Percentiles rank a stretch among this genome's conserved stretches.
Conservation (phyloP, 2,888 invertebrate genomes). For the Tetranychus truncatus region DNA sequence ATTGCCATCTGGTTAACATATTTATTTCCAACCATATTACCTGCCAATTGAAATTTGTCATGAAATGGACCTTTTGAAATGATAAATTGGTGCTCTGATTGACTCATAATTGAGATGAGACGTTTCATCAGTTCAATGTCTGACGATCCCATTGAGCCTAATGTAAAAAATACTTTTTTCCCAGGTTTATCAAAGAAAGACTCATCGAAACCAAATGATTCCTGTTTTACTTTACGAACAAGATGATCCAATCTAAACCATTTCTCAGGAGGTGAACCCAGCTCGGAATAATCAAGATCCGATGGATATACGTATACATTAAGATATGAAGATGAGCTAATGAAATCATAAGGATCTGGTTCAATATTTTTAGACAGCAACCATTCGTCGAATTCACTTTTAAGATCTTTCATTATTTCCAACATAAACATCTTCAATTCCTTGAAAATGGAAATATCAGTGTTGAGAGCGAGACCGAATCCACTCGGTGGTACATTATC, state of each 20-base stretch:
- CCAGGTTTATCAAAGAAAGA: neutral
- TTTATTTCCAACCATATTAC: neutral
- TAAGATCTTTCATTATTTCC: neutral
- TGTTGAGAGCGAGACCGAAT: neutral
- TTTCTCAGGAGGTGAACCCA: neutral
- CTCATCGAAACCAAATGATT: neutral
- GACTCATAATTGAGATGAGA: neutral
- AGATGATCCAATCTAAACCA: neutral
- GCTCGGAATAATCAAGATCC: constrained; percentile 6
- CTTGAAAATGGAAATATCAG: neutral
- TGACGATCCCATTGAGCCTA: constrained; percentile 5
- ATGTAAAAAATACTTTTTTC: neutral
- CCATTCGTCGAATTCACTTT: neutral
- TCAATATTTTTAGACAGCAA: neutral
- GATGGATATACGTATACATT: constrained; percentile 6
- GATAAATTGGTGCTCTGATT: neutral
- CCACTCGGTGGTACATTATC: neutral
- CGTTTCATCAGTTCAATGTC: neutral
- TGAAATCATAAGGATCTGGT: neutral
- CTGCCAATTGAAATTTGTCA: neutral
- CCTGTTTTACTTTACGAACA: neutral
- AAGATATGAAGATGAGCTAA: neutral
- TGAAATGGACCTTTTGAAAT: constrained; percentile 6
- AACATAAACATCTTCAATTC: neutral
- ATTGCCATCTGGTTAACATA: constrained; percentile 2